Conservation (phyloP, 2,888 invertebrate genomes). For the Diarsia dahlii region DNA sequence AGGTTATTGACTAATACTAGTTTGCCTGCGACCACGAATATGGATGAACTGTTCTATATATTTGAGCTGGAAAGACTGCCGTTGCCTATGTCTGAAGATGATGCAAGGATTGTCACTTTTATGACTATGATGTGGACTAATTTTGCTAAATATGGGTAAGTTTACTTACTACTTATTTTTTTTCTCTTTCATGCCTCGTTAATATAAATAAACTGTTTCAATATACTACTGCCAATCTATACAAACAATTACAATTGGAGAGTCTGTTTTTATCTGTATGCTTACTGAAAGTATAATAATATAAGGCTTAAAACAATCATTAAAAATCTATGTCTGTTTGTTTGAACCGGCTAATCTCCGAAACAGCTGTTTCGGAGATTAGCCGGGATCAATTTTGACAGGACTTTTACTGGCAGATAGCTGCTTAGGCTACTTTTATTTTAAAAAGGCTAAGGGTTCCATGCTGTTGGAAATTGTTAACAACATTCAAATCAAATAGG, state of each 20-base stretch:
- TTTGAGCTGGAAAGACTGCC: slow-evolving; percentile 85
- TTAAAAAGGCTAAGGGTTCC: too few species aligned
- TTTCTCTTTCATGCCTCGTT: background rate
- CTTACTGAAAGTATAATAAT: too few species aligned
- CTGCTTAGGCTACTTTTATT: too few species aligned
- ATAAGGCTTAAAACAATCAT: too few species aligned
- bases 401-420: background rate
- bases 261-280: background rate
- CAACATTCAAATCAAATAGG: too few species aligned
- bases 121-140: slow-evolving; percentile 90
- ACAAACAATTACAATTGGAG: background rate
- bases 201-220: background rate
- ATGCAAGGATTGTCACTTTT: slow-evolving; percentile 84
- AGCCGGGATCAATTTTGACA: too few species aligned
- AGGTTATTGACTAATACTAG: slow-evolving; percentile 83
- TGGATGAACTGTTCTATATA: slow-evolving; percentile 84
- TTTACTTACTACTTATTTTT: too few species aligned
- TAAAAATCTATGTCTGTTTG: background rate
- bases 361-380: too few species aligned
- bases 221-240: background rate
- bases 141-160: slow-evolving; percentile 88
- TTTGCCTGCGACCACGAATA: slow-evolving; percentile 81
- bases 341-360: background rate
- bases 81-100: slow-evolving; percentile 84
- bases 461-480: too few species aligned